These are phyloP conservation scores for Elgaria multicarinata DNA, from an alignment of 2,113 vertebrate species.

Conservation along the genomic window DNA sequence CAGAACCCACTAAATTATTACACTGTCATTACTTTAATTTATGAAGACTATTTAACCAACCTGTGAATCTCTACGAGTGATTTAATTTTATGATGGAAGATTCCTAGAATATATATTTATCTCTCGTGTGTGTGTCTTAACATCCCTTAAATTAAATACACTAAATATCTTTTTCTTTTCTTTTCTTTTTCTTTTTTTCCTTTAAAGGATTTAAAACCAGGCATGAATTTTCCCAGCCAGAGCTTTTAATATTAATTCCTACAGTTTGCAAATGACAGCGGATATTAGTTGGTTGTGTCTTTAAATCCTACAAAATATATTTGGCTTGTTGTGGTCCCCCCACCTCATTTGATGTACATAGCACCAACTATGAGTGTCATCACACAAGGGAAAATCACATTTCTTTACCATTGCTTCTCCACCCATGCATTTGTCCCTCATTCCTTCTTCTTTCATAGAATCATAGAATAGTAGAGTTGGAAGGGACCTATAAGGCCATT, in stretches of 20 bases:
- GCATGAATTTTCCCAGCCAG: constrained; percentile 39
- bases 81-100: constrained; percentile 54
- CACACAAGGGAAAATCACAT: too few relatives aligned
- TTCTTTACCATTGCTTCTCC: too few relatives aligned
- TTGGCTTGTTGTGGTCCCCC: background rate
- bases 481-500: too few relatives aligned
- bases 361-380: too few relatives aligned
- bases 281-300: background rate
- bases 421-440: too few relatives aligned
- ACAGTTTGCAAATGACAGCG: constrained; percentile 43
- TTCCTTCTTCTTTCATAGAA: too few relatives aligned
- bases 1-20: constrained; percentile 51
- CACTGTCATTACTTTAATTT: constrained; percentile 55
- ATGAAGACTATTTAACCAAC: constrained; percentile 52
- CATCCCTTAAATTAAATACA: constrained; percentile 48
- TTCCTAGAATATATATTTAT: constrained; percentile 56
- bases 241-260: constrained; percentile 49
- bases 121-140: background rate
- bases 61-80: constrained; percentile 29
- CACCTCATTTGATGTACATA: background rate
- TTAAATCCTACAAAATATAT: constrained; percentile 16
- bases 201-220: background rate
- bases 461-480: too few relatives aligned
- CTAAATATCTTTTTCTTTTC: background rate
- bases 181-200: too few relatives aligned